Evolutionary conservation across 1,140 invertebrate species (phyloP).

Genomic region (Zaprionus tsacasi): DNA sequence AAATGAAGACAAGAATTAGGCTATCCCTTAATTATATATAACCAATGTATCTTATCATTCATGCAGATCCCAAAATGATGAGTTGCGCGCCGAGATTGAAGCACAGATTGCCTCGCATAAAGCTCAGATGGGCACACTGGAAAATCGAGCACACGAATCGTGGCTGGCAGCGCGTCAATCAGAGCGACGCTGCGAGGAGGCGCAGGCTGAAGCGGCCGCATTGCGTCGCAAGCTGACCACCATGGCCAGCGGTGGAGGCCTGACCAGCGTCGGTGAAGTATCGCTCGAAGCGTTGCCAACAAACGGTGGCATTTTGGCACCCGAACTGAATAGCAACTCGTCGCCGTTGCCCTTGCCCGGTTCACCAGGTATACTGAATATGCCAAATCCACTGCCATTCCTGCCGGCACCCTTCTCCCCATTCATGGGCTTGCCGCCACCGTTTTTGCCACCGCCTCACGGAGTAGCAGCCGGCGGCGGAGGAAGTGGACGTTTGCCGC

Average conservation of each 20-base stretch:
- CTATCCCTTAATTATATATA: neutral
- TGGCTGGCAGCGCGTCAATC: slow-evolving; percentile 91
- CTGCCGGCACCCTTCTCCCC: slow-evolving; percentile 85
- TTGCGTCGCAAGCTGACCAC: slow-evolving; percentile 89
- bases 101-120: slow-evolving; percentile 92
- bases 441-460: slow-evolving; percentile 85
- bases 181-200: slow-evolving; percentile 90
- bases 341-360: slow-evolving; percentile 80
- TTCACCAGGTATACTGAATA: slow-evolving; percentile 68
- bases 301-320: slow-evolving; percentile 57
- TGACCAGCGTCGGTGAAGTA: slow-evolving; percentile 38
- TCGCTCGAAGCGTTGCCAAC: slow-evolving; percentile 9
- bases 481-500: slow-evolving; percentile 87
- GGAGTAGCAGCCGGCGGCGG: slow-evolving; percentile 66
- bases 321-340: slow-evolving; percentile 53
- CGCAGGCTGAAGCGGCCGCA: slow-evolving; percentile 89
- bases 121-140: slow-evolving; percentile 89
- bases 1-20: neutral
- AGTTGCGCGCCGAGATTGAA: slow-evolving; percentile 90
- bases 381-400: slow-evolving; percentile 84
- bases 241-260: slow-evolving; percentile 67
- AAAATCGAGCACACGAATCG: slow-evolving; percentile 91
- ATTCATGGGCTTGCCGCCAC: slow-evolving; percentile 84
- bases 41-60: neutral
- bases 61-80: slow-evolving; percentile 88